Evolutionary conservation across 2,797 vertebrate species (phyloP).

Genomic region (Nyctalus aviator): DNA sequence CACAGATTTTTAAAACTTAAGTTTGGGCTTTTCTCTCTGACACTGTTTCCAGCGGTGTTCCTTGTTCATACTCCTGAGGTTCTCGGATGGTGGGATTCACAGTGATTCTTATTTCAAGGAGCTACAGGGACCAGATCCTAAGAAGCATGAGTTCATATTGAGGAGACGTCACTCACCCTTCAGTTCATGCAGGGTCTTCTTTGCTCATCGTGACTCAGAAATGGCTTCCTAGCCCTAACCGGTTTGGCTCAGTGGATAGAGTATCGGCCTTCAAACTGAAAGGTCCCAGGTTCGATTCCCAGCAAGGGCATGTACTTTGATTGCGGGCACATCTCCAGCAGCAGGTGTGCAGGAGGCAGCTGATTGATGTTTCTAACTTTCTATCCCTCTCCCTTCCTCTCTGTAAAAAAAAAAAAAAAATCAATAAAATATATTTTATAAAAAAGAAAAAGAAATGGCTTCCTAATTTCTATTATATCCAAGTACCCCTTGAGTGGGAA

Average conservation of each 20-base stretch:
- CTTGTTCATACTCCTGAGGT: neutral
- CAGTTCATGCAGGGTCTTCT: neutral
- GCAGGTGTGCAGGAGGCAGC: too few relatives aligned
- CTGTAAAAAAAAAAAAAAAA: too few relatives aligned
- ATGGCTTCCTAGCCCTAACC: too few relatives aligned
- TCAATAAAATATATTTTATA: too few relatives aligned
- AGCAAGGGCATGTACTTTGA: too few relatives aligned
- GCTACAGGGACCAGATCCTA: neutral
- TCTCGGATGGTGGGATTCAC: neutral
- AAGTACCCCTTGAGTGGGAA: neutral
- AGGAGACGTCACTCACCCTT: neutral
- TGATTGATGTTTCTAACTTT: too few relatives aligned
- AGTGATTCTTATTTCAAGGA: neutral
- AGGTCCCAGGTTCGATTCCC: too few relatives aligned
- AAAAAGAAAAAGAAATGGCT: neutral
- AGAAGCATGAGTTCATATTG: neutral
- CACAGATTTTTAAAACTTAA: neutral
- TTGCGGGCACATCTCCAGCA: too few relatives aligned
- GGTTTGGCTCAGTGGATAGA: too few relatives aligned
- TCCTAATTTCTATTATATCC: neutral
- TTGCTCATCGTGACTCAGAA: neutral
- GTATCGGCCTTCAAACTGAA: too few relatives aligned
- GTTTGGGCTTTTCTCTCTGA: neutral
- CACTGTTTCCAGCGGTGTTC: neutral
- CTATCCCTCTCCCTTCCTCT: too few relatives aligned